These are phyloP conservation scores for Tragelaphus imberbis DNA, from an alignment of 2,113 vertebrate species.

Conservation along the genomic window DNA sequence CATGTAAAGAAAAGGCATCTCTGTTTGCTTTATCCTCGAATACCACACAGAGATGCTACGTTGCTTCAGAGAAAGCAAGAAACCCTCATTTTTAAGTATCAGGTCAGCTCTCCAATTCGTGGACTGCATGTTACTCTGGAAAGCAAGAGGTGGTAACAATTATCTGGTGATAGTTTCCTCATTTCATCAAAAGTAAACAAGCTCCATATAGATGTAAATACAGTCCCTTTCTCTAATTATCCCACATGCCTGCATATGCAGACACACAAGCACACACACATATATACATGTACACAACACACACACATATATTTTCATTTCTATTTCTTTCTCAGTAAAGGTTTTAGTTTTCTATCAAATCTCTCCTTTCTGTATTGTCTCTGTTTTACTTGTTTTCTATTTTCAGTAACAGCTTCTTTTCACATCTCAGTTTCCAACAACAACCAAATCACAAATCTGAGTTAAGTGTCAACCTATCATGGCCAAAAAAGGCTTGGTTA, in stretches of 20 bases:
- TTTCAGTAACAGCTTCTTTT: not conserved
- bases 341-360: not conserved
- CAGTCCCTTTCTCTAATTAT: not conserved
- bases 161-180: not conserved
- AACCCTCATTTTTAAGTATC: not conserved
- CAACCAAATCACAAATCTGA: not conserved
- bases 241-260: no score
- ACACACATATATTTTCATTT: not conserved
- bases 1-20: not conserved
- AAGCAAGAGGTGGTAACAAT: not conserved
- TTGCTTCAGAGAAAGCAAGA: not conserved
- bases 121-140: not conserved
- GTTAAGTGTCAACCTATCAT: not conserved
- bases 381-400: not conserved
- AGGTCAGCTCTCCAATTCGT: not conserved
- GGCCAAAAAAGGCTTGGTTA: not conserved
- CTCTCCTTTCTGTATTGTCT: not conserved
- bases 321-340: not conserved
- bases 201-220: not conserved
- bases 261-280: accelerated
- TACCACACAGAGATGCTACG: not conserved
- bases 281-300: accelerated
- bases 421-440: not conserved
- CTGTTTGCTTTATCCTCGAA: not conserved
- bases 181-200: not conserved